Evolutionary conservation across 2,797 vertebrate species (phyloP).

Genomic region (Holocentrus rufus): DNA sequence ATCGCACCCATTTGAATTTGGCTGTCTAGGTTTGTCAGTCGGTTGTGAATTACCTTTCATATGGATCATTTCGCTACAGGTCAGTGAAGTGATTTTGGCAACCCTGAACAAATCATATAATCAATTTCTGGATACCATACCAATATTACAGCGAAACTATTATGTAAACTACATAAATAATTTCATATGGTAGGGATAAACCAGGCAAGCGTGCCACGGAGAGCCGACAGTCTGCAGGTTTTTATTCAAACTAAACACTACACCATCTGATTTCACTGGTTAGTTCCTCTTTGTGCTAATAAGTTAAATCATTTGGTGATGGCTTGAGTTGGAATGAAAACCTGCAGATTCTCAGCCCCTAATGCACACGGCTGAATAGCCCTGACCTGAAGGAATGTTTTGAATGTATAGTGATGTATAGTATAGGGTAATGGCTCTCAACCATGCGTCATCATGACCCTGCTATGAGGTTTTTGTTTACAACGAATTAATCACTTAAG

Average conservation of each 20-base stretch:
- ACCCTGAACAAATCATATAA: background rate
- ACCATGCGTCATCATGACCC: background rate
- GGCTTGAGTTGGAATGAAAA: background rate
- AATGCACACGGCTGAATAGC: background rate
- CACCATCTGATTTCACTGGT: background rate
- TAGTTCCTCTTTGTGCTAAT: background rate
- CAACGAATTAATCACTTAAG: background rate
- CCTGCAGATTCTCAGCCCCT: background rate
- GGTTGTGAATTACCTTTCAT: conserved; percentile 25
- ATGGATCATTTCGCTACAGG: conserved; percentile 18
- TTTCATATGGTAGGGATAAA: background rate
- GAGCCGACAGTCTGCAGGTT: background rate
- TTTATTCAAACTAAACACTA: conserved; percentile 2
- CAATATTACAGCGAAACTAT: conserved; percentile 7
- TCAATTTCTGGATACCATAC: conserved; percentile 18
- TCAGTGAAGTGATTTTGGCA: background rate
- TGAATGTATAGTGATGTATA: no score
- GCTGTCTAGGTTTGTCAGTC: conserved; percentile 39
- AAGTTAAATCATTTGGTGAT: no score
- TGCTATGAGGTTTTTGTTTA: background rate
- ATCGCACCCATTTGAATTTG: conserved; percentile 34
- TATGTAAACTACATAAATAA: background rate
- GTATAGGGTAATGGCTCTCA: background rate
- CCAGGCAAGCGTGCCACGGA: background rate
- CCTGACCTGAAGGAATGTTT: background rate